These are phyloP conservation scores for Hycleus cichorii DNA, from an alignment of 1,140 invertebrate genomes.

Conservation along the genomic window DNA sequence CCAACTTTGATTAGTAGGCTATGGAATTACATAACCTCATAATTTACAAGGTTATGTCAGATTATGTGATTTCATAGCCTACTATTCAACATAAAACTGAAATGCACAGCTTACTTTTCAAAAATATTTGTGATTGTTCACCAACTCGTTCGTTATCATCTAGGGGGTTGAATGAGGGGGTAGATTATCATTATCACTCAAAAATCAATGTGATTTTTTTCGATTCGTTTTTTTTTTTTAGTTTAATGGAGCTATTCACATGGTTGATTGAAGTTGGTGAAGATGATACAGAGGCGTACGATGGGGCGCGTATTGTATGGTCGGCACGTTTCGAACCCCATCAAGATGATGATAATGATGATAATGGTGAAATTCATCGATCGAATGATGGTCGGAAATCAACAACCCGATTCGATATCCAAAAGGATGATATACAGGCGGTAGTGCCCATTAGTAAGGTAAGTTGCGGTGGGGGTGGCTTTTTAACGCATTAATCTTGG, in stretches of 20 bases:
- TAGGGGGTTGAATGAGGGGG: no score
- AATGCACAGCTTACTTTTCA: no score
- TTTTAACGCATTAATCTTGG: no score
- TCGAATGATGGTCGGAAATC: slow-evolving; percentile 53
- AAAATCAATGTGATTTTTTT: no score
- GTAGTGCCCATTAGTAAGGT: slow-evolving; percentile 93
- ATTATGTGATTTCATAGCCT: no score
- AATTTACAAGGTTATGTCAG: no score
- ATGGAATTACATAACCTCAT: no score
- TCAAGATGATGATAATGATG: slow-evolving; percentile 45
- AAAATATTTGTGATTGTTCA: no score
- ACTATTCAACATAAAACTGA: no score
- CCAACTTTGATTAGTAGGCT: no score
- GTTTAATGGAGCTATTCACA: slow-evolving; percentile 77
- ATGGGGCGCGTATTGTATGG: slow-evolving; percentile 76
- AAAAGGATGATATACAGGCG: slow-evolving; percentile 90
- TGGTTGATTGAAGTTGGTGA: slow-evolving; percentile 87
- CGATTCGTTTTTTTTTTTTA: slow-evolving; percentile 28
- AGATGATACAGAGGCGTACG: slow-evolving; percentile 66
- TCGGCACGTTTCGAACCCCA: slow-evolving; percentile 56
- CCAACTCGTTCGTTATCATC: no score
- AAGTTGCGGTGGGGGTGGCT: slow-evolving; percentile 20
- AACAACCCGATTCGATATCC: slow-evolving; percentile 77
- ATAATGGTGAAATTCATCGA: slow-evolving; percentile 38
- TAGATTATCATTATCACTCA: no score